Evolutionary conservation across 2,797 vertebrate species (phyloP), one percentile per base, ranked within the genome.

Genomic region (Rhinella marina): DNA sequence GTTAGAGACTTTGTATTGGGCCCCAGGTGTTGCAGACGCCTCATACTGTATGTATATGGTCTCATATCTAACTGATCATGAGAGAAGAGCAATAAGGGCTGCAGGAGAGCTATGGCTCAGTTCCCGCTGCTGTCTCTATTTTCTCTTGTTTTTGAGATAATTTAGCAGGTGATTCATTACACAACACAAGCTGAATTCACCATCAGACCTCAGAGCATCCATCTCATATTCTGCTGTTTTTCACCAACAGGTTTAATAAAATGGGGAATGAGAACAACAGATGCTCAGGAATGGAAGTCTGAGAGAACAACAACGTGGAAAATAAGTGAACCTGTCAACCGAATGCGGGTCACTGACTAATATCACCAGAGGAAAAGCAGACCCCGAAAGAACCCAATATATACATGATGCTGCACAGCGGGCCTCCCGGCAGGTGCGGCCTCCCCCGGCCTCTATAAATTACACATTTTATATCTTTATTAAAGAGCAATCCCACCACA

Each of bases 211-310:
- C n/a, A 6, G 72, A 50, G 29, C 83, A 19, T 19, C 72, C 27
- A 54, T 64, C 80, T 66, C 41, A 11, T 23, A 64, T 85, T 85
- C 84, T 64, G 84, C 56, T 29, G 23, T 62, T 76, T 66, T 70
- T 85, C 75, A 75, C n/a, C 50, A 85, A 27, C 75, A 79, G 62
- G 23, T 78, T 68, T 70, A 86, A 48, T 80, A 66, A 80, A 86
- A 80, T 27, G 25, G 62, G 62, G 79, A 79, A 81, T 79, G 85
- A 86, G 85, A 68, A 32, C 50, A 80, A 81, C 85, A 86, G 85
- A 86, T 79, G 85, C 59, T 66, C 17, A 8, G n/a, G n/a, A 41
- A 80, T 27, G 27, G 52, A 57, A 66, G 19, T 19, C 56, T 57
- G 62, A 48, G 76, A 68, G 41, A 79, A 86, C 76, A 79, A 70